Evolutionary conservation across 2,797 vertebrate species (phyloP).

Genomic region (Pantherophis vulpinus): DNA sequence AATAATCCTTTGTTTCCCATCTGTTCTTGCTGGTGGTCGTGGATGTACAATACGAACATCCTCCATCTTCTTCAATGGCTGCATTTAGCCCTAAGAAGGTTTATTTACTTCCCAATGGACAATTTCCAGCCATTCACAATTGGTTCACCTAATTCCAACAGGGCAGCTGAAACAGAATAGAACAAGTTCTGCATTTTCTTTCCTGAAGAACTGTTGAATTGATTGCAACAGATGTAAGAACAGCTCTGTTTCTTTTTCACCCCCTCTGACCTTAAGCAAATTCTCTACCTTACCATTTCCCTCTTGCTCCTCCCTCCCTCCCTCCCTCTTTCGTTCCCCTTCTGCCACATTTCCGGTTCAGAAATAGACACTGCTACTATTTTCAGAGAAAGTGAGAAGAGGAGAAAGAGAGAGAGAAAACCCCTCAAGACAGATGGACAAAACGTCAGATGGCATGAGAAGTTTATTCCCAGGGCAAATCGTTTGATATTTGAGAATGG

Average conservation of each 20-base stretch:
- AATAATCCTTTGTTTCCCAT: neutral
- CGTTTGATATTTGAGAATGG: neutral
- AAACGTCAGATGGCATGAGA: neutral
- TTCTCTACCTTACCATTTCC: neutral
- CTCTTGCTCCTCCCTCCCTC: neutral
- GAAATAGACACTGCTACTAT: conserved; percentile 61
- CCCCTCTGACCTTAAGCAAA: conserved; percentile 31
- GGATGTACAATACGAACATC: neutral
- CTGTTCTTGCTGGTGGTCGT: neutral
- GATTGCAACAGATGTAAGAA: conserved; percentile 16
- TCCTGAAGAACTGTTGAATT: neutral
- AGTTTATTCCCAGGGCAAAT: neutral
- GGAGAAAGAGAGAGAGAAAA: conserved; percentile 24
- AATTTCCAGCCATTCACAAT: neutral
- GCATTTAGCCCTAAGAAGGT: neutral
- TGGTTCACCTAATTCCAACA: neutral
- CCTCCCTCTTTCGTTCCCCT: neutral
- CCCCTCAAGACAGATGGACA: neutral
- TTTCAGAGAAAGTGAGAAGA: conserved; percentile 55
- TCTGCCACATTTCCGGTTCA: conserved; percentile 54
- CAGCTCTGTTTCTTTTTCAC: conserved; percentile 20
- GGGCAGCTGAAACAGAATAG: neutral
- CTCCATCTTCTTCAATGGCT: neutral
- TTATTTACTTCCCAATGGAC: conserved; percentile 11
- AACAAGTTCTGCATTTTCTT: neutral